Base-by-base conservation (phyloP, 2,113 vertebrate genomes). In the Platanista minor region DNA sequence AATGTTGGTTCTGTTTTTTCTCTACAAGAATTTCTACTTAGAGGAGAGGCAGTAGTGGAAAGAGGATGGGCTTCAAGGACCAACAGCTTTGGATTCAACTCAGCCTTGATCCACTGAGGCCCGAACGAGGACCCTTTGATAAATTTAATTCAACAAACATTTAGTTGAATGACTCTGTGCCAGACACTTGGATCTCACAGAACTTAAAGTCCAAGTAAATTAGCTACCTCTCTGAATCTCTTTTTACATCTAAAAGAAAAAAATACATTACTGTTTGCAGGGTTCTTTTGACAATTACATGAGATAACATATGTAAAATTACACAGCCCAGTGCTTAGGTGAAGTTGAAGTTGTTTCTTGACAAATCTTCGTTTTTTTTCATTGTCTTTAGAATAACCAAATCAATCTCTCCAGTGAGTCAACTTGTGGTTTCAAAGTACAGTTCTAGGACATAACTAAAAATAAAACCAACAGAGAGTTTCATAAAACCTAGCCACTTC, bases 401-500 rank as follows among this genome's bases (percentile, higher is more conserved):
- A 71, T 23, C n/a, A 66, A 82, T 89, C 15, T 82, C 59, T 92
- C 52, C 39, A 94, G 57, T 83, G 84, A 96, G 61, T 77, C 29
- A 88, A 57, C 41, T 78, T 91, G 46, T 84, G 41, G 57, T 54
- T 96, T 69, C 75, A 90, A 97, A 80, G 29, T 64, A 93, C 6
- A 83, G 59, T 8, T 81, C 13, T 41, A 80, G 23, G 8, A 86
- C 6, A 54, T 10, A 83, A 91, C 25, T 77, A 89, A 97, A 96
- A 96, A 80, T 86, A 94, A 94, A 88, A 82, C 20, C 33, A 86
- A 27, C 17, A 96, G 29, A 87, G 6, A 78, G 71, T 43, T 92
- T 57, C 31, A 61, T 75, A 31, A 69, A 75, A 87, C 57, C n/a
- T 62, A 64, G 61, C 80, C 12, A 46, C 23, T 69, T 10, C 4